These are phyloP conservation scores for Bombus impatiens DNA, from an alignment of 1,140 invertebrate genomes.

Conservation along the genomic window DNA sequence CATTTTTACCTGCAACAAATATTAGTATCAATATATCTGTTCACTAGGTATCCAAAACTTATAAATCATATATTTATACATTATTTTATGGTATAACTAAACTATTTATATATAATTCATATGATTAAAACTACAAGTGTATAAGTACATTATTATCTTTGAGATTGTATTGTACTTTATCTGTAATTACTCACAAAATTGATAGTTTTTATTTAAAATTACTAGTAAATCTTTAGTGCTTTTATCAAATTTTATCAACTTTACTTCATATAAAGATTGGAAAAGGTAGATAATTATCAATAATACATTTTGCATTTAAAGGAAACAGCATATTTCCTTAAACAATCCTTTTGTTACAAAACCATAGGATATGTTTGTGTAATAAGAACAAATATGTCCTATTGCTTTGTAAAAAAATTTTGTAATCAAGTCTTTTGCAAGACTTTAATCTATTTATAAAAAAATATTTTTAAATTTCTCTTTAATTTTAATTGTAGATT, in stretches of 20 bases:
- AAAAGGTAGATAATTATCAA: background rate
- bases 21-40: background rate
- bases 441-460: conserved; percentile 27
- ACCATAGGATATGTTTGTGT: too few relatives aligned
- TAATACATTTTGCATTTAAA: background rate
- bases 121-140: background rate
- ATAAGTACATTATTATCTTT: background rate
- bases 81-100: background rate
- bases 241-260: background rate
- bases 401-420: background rate
- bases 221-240: background rate
- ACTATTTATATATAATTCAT: too few relatives aligned
- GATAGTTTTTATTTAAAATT: background rate
- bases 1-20: conserved; percentile 83
- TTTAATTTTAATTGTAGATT: conserved; percentile 33
- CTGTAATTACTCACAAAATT: background rate
- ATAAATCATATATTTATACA: background rate
- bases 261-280: too few relatives aligned
- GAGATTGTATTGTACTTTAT: background rate
- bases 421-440: background rate
- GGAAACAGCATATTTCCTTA: background rate
- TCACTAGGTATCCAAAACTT: background rate
- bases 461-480: conserved; percentile 7
- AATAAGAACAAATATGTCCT: background rate
- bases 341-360: background rate